These are phyloP conservation scores for Parazoanthus swiftii DNA, from an alignment of 92 coral and sea anemone species.

Conservation along the genomic window DNA sequence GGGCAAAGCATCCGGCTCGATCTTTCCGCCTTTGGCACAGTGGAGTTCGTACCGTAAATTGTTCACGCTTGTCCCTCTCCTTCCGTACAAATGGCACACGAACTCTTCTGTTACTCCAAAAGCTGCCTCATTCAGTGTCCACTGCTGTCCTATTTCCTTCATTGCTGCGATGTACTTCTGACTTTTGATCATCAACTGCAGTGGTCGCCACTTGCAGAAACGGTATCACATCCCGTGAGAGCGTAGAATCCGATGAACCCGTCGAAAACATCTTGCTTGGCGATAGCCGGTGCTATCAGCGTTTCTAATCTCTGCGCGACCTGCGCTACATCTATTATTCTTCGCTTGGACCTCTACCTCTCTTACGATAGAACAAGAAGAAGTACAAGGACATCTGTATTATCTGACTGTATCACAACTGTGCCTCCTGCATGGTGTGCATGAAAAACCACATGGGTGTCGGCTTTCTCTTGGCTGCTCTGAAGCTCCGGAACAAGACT, in stretches of 20 bases:
- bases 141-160: too few relatives aligned
- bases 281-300: not conserved
- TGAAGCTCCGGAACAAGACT: too few relatives aligned
- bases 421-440: too few relatives aligned
- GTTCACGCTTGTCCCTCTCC: not conserved
- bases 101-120: not conserved
- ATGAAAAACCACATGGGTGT: too few relatives aligned
- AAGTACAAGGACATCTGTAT: too few relatives aligned
- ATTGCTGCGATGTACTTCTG: not conserved
- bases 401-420: too few relatives aligned
- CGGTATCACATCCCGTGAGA: constrained; percentile 38
- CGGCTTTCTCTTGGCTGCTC: too few relatives aligned
- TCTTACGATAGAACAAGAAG: constrained; percentile 8
- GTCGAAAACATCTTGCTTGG: constrained; percentile 1
- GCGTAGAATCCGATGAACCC: not conserved
- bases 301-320: constrained; percentile 14
- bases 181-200: constrained; percentile 11
- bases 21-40: constrained; percentile 52
- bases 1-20: constrained; percentile 29
- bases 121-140: too few relatives aligned
- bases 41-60: constrained; percentile 23
- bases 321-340: not conserved
- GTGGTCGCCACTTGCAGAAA: constrained; percentile 34
- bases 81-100: constrained; percentile 28
- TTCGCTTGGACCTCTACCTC: constrained; percentile 17